Evolutionary conservation across 2,797 vertebrate species (phyloP), one percentile per base, ranked within the genome.

Genomic region (Potorous gilbertii): DNA sequence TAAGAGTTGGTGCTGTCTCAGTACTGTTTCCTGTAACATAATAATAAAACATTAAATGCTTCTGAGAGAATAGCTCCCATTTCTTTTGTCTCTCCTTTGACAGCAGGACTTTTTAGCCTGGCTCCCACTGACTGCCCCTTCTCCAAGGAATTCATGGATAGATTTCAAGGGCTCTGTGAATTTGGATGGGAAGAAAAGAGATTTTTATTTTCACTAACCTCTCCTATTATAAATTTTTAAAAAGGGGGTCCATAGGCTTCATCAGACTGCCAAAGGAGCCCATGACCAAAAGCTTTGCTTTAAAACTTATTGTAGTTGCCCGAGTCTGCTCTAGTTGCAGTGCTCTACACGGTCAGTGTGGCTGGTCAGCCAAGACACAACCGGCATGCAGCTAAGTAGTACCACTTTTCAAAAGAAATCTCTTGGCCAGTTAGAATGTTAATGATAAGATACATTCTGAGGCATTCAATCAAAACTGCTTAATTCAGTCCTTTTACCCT

Each of bases 61-160:
- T 3, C 96, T 34, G 94, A 54, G 59, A 90, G 92, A 54, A 46
- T 59, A 57, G 13, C 92, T 56, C 34, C 13, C 14, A 74, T 52
- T 46, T 94, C 56, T 27, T 81, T 55, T 57, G 3, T 93, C 31
- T 92, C 55, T 92, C 94, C 66, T 95, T 96, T 92, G 9, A 93
- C 54, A 81, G 2, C 28, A 81, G 18, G 66, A 6, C 4, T n/a
- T 74, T n/a, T 74, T 74, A 40, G 40, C 1, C 34, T n/a, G n/a
- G n/a, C 5, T 81, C 11, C 6, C 62, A 24, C 2, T 40, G 18
- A 74, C 18, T 74, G 18, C 18, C 18, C n/a, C 28, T 81, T 18
- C n/a, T 81, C 66, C n/a, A 81, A 46, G 21, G 5, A 8, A 2
- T 81, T 81, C n/a, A 8, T 81, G n/a, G 66, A 46, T 46, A 40